Percentiles rank a stretch among this genome's conserved stretches.
These are phyloP conservation scores for Desmodus rotundus DNA, from an alignment of 2,113 vertebrate genomes.

Conservation along the genomic window DNA sequence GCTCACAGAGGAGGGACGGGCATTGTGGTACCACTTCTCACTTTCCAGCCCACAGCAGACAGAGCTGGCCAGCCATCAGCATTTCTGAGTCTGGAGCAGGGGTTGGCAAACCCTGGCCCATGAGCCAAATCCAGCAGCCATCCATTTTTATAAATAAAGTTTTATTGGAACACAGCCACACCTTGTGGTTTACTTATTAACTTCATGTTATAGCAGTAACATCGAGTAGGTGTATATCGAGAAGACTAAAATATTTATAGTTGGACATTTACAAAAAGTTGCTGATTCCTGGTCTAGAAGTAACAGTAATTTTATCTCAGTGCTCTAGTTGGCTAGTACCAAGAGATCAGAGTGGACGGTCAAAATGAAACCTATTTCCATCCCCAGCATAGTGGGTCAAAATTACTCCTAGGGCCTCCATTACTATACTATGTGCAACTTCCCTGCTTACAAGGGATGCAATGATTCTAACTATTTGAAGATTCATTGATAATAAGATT, in stretches of 20 bases:
- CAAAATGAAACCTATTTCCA: neutral
- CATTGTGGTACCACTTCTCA: rapidly evolving
- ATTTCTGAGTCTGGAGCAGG: neutral
- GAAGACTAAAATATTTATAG: neutral
- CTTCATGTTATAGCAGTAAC: neutral
- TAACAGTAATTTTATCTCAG: neutral
- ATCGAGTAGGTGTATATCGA: neutral
- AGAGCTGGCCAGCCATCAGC: neutral
- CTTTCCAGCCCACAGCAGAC: neutral
- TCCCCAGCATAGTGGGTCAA: neutral
- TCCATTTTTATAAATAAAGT: neutral
- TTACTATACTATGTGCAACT: neutral
- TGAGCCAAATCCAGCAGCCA: neutral
- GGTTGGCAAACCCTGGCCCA: neutral
- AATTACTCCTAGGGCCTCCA: neutral
- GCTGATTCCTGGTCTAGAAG: neutral
- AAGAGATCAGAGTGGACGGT: neutral
- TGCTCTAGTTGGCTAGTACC: neutral
- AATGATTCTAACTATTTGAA: neutral
- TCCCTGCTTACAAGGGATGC: neutral
- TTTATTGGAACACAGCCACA: neutral
- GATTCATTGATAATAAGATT: neutral
- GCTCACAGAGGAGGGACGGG: neutral
- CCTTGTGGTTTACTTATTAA: neutral
- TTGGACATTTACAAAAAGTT: neutral